A percentile compares a stretch with the other conserved stretches of the same genome.
phyloP scores from a whole-genome alignment of 2,113 vertebrate species.

The Setophaga kirtlandii region DNA sequence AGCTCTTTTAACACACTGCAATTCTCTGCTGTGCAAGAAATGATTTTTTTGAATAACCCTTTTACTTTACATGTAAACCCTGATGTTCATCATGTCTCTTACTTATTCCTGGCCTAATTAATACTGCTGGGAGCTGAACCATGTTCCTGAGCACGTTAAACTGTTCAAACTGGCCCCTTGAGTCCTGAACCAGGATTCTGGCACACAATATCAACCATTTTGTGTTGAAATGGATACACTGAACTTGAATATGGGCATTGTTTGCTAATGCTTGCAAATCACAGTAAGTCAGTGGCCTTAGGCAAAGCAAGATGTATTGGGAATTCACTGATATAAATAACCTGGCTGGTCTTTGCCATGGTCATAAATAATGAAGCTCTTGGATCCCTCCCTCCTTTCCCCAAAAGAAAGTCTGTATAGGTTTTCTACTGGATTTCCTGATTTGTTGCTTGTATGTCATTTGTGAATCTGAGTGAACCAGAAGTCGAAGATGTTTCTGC shows the following conservation, averaged over 20 bases:
- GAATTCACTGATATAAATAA: constrained; percentile 5
- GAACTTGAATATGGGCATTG: constrained; percentile 54
- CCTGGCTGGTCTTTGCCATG: neutral
- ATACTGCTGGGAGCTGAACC: neutral
- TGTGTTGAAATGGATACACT: neutral
- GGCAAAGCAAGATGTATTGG: constrained; percentile 8
- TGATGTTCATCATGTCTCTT: neutral
- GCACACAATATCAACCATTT: neutral
- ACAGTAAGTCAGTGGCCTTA: neutral
- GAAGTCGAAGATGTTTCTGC: neutral
- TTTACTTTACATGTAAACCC: neutral
- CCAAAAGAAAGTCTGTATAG: neutral
- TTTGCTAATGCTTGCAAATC: constrained; percentile 42
- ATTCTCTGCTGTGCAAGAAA: neutral
- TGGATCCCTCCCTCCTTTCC: neutral
- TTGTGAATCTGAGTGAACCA: neutral
- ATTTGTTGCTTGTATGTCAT: neutral
- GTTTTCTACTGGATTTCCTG: neutral
- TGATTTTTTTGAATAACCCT: neutral
- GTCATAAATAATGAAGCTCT: constrained; percentile 13
- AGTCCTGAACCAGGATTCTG: neutral
- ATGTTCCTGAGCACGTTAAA: neutral
- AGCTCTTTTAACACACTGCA: neutral
- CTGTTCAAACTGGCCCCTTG: neutral
- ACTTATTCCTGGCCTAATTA: neutral